Evolutionary conservation across 1,140 invertebrate species (phyloP).

Genomic region (Archivesica marissinica): DNA sequence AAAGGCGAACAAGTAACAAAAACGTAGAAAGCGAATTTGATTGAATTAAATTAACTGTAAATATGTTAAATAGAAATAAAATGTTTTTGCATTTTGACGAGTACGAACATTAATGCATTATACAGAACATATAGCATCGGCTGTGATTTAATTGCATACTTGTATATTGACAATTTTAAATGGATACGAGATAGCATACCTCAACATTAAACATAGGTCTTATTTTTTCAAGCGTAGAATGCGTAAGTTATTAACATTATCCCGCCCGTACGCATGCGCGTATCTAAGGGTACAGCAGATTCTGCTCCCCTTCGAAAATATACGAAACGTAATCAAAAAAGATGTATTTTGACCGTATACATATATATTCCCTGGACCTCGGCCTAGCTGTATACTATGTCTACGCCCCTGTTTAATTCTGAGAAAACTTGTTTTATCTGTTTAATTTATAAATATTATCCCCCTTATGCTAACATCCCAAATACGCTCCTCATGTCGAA

Average conservation of each 20-base stretch:
- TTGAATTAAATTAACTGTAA: slow-evolving; percentile 64
- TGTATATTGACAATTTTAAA: slow-evolving; percentile 16
- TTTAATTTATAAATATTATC: too few relatives aligned
- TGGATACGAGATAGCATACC: neutral
- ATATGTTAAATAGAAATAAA: slow-evolving; percentile 56
- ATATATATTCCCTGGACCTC: neutral
- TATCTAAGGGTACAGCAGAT: too few relatives aligned
- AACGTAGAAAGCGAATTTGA: slow-evolving; percentile 41
- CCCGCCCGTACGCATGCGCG: too few relatives aligned
- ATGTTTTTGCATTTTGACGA: slow-evolving; percentile 18
- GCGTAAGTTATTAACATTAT: neutral
- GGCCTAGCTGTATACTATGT: neutral
- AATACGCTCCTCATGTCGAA: too few relatives aligned
- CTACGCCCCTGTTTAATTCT: neutral
- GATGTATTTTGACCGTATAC: too few relatives aligned
- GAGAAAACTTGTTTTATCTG: too few relatives aligned
- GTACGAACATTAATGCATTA: neutral
- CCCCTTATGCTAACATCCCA: too few relatives aligned
- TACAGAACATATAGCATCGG: neutral
- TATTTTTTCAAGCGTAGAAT: slow-evolving; percentile 12
- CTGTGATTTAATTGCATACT: slow-evolving; percentile 21
- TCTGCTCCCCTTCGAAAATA: too few relatives aligned
- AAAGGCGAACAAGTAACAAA: slow-evolving; percentile 48
- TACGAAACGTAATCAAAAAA: too few relatives aligned
- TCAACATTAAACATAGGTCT: slow-evolving; percentile 3